These are phyloP conservation scores for Megaleporinus macrocephalus DNA, from an alignment of 2,113 vertebrate genomes.

Conservation along the genomic window DNA sequence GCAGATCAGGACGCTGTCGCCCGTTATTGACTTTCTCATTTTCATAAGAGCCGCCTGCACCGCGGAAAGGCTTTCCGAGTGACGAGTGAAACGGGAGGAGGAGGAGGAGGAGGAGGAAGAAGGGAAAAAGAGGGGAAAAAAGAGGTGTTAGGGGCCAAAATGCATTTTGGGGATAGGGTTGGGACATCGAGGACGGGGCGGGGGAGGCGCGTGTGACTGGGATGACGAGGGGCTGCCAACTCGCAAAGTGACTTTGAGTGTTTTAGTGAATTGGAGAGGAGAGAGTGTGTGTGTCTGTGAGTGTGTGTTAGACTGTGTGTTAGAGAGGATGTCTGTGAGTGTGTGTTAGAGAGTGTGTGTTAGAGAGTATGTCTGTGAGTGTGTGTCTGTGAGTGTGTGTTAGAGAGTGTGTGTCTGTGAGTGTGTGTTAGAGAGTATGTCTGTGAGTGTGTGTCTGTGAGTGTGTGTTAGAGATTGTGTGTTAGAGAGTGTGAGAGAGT, in stretches of 20 bases:
- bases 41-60: conserved; percentile 47
- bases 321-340: no score
- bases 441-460: conserved; percentile 1
- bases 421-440: background rate
- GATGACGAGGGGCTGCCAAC: conserved; percentile 12
- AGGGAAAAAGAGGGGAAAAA: background rate
- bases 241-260: conserved; percentile 23
- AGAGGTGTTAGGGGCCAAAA: background rate
- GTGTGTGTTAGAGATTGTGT: background rate
- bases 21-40: conserved; percentile 61
- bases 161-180: background rate
- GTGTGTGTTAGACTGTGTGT: no score
- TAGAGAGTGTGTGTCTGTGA: conserved; percentile 19
- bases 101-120: no score
- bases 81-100: conserved; percentile 2
- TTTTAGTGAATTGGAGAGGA: background rate
- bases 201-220: background rate
- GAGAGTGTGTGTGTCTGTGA: background rate
- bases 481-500: conserved; percentile 3
- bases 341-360: background rate
- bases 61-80: conserved; percentile 55
- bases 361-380: conserved; percentile 6
- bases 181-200: background rate
- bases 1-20: background rate
- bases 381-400: background rate